A percentile compares a stretch with the other conserved stretches of the same genome.
Evolutionary conservation across 2,113 vertebrate species (phyloP).

Genomic region (Rhombomys opimus): DNA sequence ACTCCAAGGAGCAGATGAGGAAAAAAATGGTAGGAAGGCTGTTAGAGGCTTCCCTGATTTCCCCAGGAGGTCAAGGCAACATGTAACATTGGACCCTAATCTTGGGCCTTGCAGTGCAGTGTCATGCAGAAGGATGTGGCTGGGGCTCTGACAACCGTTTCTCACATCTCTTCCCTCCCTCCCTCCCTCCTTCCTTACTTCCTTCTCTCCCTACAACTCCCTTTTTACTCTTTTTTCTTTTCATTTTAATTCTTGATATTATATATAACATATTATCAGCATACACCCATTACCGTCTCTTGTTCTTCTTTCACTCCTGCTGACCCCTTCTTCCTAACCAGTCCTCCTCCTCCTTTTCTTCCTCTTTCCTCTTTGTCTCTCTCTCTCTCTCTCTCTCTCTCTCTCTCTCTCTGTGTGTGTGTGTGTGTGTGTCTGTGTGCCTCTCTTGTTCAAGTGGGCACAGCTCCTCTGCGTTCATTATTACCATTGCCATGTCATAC

Average conservation of each 20-base stretch:
- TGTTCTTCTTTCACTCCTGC: neutral
- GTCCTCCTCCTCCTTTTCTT: no score
- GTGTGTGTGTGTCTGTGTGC: neutral
- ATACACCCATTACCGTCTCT: neutral
- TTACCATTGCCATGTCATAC: neutral
- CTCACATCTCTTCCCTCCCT: neutral
- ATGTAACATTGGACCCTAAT: neutral
- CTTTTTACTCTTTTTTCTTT: neutral
- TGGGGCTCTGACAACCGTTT: neutral
- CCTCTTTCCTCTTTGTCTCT: no score
- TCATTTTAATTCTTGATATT: neutral
- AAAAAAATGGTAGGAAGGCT: neutral
- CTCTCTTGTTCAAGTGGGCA: neutral
- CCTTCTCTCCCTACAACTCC: neutral
- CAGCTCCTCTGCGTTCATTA: neutral
- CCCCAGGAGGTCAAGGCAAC: neutral
- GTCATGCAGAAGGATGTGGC: neutral
- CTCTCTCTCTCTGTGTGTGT: neutral
- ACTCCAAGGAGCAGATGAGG: neutral
- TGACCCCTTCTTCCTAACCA: neutral
- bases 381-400: neutral
- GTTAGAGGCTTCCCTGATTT: neutral
- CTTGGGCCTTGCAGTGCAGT: neutral
- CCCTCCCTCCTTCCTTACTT: neutral
- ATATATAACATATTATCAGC: neutral